Percentiles rank a stretch among this genome's conserved stretches.
Conservation (phyloP, 1,140 invertebrate species). For the Megalonaias nervosa region DNA sequence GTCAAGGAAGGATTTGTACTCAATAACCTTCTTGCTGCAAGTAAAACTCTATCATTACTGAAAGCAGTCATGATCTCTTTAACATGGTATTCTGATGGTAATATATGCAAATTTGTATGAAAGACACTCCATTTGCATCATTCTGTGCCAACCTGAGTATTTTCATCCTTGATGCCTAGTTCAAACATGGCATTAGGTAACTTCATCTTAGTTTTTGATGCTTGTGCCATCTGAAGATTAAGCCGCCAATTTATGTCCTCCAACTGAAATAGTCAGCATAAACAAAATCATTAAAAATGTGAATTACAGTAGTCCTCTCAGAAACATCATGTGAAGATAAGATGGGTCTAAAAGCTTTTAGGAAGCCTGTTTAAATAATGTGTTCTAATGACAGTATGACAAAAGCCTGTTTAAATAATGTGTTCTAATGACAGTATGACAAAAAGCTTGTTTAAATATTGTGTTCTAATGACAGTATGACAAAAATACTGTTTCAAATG, state of each 20-base stretch:
- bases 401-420: too few species aligned
- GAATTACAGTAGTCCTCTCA: neutral
- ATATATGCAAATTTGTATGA: conserved; percentile 39
- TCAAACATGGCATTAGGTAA: conserved; percentile 68
- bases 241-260: conserved; percentile 66
- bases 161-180: conserved; percentile 55
- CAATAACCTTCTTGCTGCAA: too few species aligned
- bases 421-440: too few species aligned
- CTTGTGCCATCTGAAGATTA: conserved; percentile 67
- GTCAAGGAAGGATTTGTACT: too few species aligned
- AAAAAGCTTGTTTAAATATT: too few species aligned
- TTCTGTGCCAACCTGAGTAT: conserved; percentile 52
- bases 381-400: too few species aligned
- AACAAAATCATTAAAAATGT: conserved; percentile 5
- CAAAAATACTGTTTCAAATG: too few species aligned
- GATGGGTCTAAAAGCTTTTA: too few species aligned
- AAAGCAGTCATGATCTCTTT: too few species aligned
- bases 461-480: too few species aligned
- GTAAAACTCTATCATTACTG: too few species aligned
- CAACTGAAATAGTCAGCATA: conserved; percentile 46
- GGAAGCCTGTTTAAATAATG: too few species aligned
- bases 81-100: neutral
- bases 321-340: neutral
- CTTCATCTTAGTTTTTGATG: conserved; percentile 62
- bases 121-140: conserved; percentile 61